Evolutionary conservation across 53 echinoderm and acorn worm genomes (phyloP).

Genomic region (Holothuria leucospilota): DNA sequence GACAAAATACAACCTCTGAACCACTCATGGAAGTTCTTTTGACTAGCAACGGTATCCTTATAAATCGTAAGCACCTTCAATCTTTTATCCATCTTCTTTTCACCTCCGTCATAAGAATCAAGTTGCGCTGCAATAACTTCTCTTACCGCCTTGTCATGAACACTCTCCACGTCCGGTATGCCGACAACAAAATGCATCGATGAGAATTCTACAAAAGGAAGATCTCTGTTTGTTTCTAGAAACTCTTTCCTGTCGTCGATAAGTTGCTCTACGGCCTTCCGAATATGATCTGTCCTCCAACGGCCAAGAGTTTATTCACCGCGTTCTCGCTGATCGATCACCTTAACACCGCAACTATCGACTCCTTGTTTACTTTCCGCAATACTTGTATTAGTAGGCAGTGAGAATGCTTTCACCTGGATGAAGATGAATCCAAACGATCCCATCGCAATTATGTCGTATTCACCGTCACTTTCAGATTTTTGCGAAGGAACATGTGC

Average conservation of each 20-base stretch:
- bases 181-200: conserved; percentile 24
- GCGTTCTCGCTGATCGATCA: too few species aligned
- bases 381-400: too few species aligned
- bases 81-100: not conserved
- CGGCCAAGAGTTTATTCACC: too few species aligned
- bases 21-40: conserved; percentile 5
- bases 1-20: not conserved
- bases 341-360: too few species aligned
- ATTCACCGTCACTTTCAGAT: not conserved
- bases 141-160: not conserved
- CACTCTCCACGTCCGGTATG: not conserved
- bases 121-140: not conserved
- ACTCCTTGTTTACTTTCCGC: too few species aligned
- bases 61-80: conserved; percentile 9
- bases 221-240: conserved; percentile 14
- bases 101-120: too few species aligned
- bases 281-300: conserved; percentile 1
- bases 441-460: conserved; percentile 24
- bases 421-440: conserved; percentile 20
- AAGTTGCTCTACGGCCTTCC: not conserved
- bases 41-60: not conserved
- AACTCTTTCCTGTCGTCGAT: conserved; percentile 7
- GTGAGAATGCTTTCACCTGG: conserved; percentile 3
- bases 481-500: not conserved
- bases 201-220: conserved; percentile 6